These are phyloP conservation scores for Neolamprologus toae DNA, from an alignment of 2,113 vertebrate genomes.

Conservation along the genomic window DNA sequence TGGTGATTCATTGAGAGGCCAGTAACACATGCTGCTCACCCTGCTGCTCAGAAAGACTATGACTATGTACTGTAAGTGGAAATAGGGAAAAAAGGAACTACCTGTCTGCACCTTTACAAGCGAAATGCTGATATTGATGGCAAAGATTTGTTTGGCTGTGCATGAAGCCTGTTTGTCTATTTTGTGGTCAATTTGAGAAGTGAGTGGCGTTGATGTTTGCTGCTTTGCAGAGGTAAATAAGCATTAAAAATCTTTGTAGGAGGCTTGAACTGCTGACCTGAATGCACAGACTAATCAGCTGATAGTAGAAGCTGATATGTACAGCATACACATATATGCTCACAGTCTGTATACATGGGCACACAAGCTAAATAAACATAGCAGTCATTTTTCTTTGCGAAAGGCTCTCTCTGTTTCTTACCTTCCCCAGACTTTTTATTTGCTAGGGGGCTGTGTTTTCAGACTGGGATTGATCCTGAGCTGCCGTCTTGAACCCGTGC, in stretches of 20 bases:
- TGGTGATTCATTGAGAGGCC: not conserved
- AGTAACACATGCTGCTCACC: constrained; percentile 30
- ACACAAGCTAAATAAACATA: constrained; percentile 43
- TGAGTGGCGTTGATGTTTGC: not conserved
- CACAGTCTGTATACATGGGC: not conserved
- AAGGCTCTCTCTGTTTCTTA: constrained; percentile 12
- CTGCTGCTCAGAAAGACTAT: constrained; percentile 19
- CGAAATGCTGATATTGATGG: not conserved
- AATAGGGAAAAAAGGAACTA: not conserved
- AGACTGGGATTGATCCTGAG: constrained; percentile 64
- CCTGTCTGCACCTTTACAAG: not conserved
- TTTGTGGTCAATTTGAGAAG: constrained; percentile 2
- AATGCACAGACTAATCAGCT: not conserved
- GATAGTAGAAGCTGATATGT: not conserved
- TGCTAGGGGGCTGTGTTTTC: constrained; percentile 48
- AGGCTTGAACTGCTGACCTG: not conserved
- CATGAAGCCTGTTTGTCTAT: not conserved
- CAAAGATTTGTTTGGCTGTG: not conserved
- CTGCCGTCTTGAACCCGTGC: constrained; percentile 57
- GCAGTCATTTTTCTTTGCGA: constrained; percentile 29
- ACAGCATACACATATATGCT: not conserved
- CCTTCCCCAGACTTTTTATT: constrained; percentile 49
- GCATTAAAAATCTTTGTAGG: not conserved
- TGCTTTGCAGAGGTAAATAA: not conserved
- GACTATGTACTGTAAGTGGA: not conserved